Evolutionary conservation across 2,113 vertebrate genomes (phyloP).

Genomic region (Candoia aspera): DNA sequence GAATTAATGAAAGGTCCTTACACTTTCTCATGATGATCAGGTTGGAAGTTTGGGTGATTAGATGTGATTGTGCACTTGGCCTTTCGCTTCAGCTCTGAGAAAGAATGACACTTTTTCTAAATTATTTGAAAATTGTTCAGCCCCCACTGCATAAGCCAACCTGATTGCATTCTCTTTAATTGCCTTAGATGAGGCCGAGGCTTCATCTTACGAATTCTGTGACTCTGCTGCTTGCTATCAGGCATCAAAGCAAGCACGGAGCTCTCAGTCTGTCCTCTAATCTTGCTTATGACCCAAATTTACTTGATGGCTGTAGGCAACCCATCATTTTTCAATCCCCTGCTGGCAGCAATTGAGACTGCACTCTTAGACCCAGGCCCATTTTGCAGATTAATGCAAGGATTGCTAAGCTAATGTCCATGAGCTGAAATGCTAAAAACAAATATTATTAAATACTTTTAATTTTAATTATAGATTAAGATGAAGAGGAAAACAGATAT

Average conservation of each 20-base stretch:
- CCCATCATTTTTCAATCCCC: neutral
- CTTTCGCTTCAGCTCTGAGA: conserved; percentile 12
- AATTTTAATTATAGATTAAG: neutral
- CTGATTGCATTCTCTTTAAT: conserved; percentile 24
- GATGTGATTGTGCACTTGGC: conserved; percentile 20
- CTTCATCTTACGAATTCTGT: neutral
- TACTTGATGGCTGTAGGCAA: neutral
- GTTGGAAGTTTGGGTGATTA: conserved; percentile 3
- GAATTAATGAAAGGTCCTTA: conserved; percentile 35
- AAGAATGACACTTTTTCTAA: conserved; percentile 11
- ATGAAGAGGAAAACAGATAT: neutral
- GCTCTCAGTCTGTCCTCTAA: neutral
- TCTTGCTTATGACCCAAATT: neutral
- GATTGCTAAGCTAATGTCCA: neutral
- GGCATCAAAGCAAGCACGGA: neutral
- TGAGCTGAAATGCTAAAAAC: neutral
- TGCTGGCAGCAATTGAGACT: neutral
- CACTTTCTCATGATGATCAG: conserved; percentile 3
- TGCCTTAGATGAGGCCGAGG: neutral
- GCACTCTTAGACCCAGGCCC: neutral
- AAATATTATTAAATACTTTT: too few relatives aligned
- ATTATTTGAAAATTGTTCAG: conserved; percentile 27
- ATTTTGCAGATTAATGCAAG: neutral
- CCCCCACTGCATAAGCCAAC: neutral
- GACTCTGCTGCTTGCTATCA: neutral